Evolutionary conservation across 2,888 invertebrate genomes (phyloP), one percentile per base, ranked within the genome.

Genomic region (Monochamus alternatus): DNA sequence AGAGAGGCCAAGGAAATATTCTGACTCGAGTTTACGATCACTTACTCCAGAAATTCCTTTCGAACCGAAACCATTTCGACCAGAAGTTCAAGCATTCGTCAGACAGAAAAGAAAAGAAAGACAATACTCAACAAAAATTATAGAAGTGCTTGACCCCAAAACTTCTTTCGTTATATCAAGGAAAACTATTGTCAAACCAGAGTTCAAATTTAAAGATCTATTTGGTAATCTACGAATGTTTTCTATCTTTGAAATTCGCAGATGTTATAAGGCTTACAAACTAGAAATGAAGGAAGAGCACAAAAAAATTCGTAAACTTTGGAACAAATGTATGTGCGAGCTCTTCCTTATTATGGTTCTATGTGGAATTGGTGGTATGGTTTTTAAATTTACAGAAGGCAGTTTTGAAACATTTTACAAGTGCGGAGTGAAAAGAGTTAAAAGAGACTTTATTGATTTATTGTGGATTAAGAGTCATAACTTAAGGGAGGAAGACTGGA

Each of bases 401-500:
- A 93, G 94, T 2, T 94, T 96, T 83, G 97, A 97, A 86, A 93
- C 94, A 77, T 94, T 94, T 78, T 96, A 95, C 89, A 97, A 97
- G 89, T 96, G 96, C 86, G 95, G 96, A 8, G 95, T 96, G 60
- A 95, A 96, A 83, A 91, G 95, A 83, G 95, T 97, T 0, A 96
- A 96, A 86, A 90, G 97, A 5, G 95, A 96, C 87, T 96, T 97
- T 81, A 93, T 97, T 75, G 96, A 96, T 84, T 91, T 92, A 77
- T 90, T 97, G 59, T 96, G 97, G 96, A 90, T 92, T 70, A 92
- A 93, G 75, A 96, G 96, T 87, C 95, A 95, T 87, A 94, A 94
- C 85, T 89, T 96, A 89, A 92, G 94, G 72, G 96, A 96, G 87
- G 96, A 97, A 67, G 96, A 97, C 85, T 97, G 97, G 97, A 96